Conservation (phyloP, 2,797 vertebrate genomes). For the Strix occidentalis region DNA sequence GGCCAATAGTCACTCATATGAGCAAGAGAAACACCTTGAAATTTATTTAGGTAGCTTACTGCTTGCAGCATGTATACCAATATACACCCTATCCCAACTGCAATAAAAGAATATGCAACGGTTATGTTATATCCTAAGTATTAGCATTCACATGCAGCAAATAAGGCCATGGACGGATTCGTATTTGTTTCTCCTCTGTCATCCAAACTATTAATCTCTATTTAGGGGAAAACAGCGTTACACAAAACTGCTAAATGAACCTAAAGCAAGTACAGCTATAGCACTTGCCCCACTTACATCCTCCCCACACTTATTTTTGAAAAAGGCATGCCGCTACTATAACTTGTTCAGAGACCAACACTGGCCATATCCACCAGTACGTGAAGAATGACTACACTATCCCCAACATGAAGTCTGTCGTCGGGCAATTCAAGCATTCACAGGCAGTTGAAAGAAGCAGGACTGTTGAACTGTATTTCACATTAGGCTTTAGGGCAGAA, state of each 20-base stretch:
- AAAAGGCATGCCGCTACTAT: too few relatives aligned
- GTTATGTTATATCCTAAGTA: fast-evolving
- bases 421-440: neutral
- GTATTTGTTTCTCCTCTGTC: neutral
- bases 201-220: neutral
- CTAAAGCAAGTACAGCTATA: neutral
- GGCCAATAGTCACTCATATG: fast-evolving
- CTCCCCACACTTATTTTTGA: neutral
- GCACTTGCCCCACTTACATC: neutral
- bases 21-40: neutral
- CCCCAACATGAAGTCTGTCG: neutral
- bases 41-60: neutral
- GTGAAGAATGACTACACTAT: too few relatives aligned
- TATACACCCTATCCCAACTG: neutral
- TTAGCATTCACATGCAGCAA: neutral
- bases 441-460: neutral
- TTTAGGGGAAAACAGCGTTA: neutral
- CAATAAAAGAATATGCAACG: neutral
- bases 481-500: neutral
- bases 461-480: neutral
- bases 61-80: neutral
- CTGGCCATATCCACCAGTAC: neutral
- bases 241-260: neutral
- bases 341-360: neutral
- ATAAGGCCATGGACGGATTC: neutral